phyloP scores from a whole-genome alignment of 1,140 invertebrate genomes.

The Panonychus citri region DNA sequence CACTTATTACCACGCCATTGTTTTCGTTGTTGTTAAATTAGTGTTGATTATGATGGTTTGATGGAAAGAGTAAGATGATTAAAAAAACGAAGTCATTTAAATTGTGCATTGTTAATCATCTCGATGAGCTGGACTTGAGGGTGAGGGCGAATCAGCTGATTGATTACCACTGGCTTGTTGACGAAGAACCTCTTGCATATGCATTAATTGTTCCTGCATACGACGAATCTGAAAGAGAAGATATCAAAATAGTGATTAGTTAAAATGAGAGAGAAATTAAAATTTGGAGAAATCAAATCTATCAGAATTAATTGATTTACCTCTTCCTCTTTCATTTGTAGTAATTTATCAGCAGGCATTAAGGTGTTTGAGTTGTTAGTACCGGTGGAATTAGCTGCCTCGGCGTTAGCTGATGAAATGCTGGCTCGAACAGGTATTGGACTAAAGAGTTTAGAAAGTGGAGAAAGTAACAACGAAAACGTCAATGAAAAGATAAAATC shows the following conservation, averaged over 20 bases:
- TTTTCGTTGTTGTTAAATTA: too few relatives aligned
- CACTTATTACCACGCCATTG: too few relatives aligned
- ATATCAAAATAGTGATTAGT: background rate
- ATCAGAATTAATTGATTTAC: too few relatives aligned
- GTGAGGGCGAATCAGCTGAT: conserved; percentile 1
- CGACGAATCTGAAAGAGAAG: conserved; percentile 40
- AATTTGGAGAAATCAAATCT: background rate
- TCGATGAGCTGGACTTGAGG: background rate
- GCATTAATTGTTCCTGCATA: conserved; percentile 85
- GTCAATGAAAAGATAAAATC: background rate
- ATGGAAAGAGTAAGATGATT: too few relatives aligned
- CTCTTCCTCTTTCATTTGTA: conserved; percentile 80
- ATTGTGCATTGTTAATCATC: background rate
- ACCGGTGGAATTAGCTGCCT: background rate
- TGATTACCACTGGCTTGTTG: conserved; percentile 6
- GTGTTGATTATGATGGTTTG: too few relatives aligned
- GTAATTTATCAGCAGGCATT: conserved; percentile 51
- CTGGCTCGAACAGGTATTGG: background rate
- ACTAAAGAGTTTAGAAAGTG: background rate
- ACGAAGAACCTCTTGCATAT: conserved; percentile 82
- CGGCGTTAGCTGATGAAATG: background rate
- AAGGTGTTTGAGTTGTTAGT: conserved; percentile 33
- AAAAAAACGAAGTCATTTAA: too few relatives aligned
- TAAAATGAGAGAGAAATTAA: background rate
- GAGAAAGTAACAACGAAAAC: background rate